Base-by-base conservation (phyloP, 2,888 invertebrate species). In the Steinernema scapterisci region DNA sequence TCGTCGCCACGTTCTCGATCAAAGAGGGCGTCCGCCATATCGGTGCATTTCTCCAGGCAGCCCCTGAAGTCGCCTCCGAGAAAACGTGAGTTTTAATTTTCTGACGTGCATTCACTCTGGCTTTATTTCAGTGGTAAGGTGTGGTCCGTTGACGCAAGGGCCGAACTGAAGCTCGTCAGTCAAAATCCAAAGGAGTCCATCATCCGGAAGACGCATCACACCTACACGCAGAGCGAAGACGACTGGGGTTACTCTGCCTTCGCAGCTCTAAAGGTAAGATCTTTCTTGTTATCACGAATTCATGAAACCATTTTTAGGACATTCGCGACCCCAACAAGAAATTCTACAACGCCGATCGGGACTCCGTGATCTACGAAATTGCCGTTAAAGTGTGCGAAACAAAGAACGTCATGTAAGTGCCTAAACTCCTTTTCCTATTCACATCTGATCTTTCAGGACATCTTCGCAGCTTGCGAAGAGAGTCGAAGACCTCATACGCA, bases 221-320 rank as follows among this genome's bases (percentile, higher is more conserved):
- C 80, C 79, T 82, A 27, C 43, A 80, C 21, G 19, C 23, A 43
- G n/a, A 76, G 46, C n/a, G 23, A 74, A 43, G 25, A 74, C 45
- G 54, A 54, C 25, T 54, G 54, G 54, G 54, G 54, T 21, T 54
- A 54, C 54, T 54, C 54, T 21, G 16, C 54, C 23, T 54, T 54
- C 25, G 54, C 25, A 25, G 7, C 54, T 2, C 13, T 54, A 11
- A 54, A 48, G 48, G 48, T 48, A 13, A 48, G 19, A 3, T 48
- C 13, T 48, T 48, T 19, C 13, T 16, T 13, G 3, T 16, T 19
- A 3, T 48, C 5, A 13, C 19, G 16, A 2, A 16, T 48, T 48
- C 48, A 19, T 19, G 19, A 19, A 19, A 19, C 48, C 48, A 19
- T 7, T 48, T 48, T 16, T 13, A 25, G 54, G 54, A 54, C 23